Conservation (phyloP, 2,888 invertebrate genomes). For the Tortrix viridana region DNA sequence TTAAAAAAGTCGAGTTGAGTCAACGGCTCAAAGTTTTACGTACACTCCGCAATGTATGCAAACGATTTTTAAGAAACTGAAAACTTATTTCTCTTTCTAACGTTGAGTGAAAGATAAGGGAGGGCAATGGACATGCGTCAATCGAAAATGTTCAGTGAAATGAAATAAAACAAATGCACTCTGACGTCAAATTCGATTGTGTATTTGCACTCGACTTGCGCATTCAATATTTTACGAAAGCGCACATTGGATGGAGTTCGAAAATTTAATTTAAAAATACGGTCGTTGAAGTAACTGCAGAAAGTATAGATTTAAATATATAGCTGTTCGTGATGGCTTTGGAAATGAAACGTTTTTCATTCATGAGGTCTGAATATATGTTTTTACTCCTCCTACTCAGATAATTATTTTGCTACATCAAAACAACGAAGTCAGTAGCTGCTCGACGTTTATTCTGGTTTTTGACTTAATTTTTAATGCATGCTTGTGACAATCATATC, state of each 20-base stretch:
- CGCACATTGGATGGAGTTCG: slow-evolving; percentile 33
- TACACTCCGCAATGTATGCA: background rate
- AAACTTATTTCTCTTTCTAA: slow-evolving; percentile 10
- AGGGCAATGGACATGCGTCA: slow-evolving; percentile 20
- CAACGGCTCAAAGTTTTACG: slow-evolving; percentile 1
- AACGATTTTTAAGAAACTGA: background rate
- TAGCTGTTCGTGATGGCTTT: background rate
- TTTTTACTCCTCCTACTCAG: too few species aligned
- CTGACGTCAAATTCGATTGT: slow-evolving; percentile 36
- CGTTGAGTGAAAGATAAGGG: slow-evolving; percentile 7
- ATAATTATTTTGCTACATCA: too few species aligned
- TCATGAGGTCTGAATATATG: too few species aligned
- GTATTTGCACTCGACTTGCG: slow-evolving; percentile 33
- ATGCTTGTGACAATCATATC: too few species aligned
- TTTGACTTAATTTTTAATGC: too few species aligned
- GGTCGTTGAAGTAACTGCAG: slow-evolving; percentile 16
- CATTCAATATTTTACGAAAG: slow-evolving; percentile 30
- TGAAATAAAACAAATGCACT: slow-evolving; percentile 37
- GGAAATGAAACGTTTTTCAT: background rate
- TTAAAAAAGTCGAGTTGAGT: background rate
- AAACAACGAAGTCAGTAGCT: too few species aligned
- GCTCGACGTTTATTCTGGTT: too few species aligned
- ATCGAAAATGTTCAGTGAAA: slow-evolving; percentile 27
- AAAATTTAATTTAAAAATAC: slow-evolving; percentile 33
- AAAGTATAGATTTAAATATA: slow-evolving; percentile 1